These are phyloP conservation scores for Glaucidium brasilianum DNA, from an alignment of 2,113 vertebrate genomes.

Conservation along the genomic window DNA sequence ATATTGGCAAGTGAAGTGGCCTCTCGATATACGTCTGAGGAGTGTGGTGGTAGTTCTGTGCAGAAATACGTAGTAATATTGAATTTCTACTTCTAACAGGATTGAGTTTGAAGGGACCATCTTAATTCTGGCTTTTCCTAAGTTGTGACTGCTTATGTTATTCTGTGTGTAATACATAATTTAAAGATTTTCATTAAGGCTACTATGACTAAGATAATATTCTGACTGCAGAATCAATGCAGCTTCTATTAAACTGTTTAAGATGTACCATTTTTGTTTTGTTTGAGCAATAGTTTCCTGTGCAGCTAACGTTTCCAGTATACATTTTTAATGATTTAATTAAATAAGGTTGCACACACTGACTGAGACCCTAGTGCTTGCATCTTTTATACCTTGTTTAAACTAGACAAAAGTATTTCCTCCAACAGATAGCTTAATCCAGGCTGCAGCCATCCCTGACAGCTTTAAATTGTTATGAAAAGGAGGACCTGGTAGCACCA, in stretches of 20 bases:
- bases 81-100: background rate
- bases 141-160: background rate
- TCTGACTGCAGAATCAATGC: background rate
- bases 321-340: slow-evolving; percentile 14
- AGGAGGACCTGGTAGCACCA: background rate
- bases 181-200: slow-evolving; percentile 32
- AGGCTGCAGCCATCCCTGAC: background rate
- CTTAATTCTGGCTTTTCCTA: background rate
- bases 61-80: background rate
- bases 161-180: background rate
- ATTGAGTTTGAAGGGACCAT: background rate
- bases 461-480: background rate
- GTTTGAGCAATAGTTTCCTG: background rate
- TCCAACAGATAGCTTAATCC: background rate
- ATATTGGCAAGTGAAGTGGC: background rate
- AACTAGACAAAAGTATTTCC: background rate
- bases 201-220: background rate
- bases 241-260: background rate
- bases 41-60: background rate
- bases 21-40: background rate
- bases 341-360: background rate
- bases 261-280: background rate
- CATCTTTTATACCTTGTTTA: background rate
- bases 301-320: background rate
- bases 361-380: background rate